Conservation (phyloP, 2,113 vertebrate genomes). For the Otocyon megalotis region DNA sequence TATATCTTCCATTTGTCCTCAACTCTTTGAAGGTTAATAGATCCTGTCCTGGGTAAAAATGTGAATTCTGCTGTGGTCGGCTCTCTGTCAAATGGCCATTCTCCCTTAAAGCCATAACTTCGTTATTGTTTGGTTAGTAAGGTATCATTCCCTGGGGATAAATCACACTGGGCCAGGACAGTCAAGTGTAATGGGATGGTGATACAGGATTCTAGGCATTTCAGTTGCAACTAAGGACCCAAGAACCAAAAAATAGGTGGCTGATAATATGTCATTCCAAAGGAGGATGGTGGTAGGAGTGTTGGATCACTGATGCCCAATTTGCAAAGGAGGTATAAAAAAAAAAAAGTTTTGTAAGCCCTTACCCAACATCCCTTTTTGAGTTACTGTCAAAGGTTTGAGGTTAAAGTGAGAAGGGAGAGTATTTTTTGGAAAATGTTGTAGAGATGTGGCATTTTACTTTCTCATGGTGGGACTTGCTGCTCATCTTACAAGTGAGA, state of each 20-base stretch:
- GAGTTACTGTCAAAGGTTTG: neutral
- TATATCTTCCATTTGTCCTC: neutral
- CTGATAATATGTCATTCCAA: neutral
- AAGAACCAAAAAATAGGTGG: neutral
- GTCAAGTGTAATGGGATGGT: neutral
- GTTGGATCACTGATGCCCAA: neutral
- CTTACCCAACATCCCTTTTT: neutral
- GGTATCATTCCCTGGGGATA: neutral
- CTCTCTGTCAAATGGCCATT: neutral
- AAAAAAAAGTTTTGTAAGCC: neutral
- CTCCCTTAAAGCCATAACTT: neutral
- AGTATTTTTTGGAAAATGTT: neutral
- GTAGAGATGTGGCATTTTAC: neutral
- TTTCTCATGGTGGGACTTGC: neutral
- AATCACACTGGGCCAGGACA: neutral
- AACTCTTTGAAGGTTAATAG: conserved; percentile 28
- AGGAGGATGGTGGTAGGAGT: neutral
- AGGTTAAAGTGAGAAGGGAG: neutral
- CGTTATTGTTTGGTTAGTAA: conserved; percentile 25
- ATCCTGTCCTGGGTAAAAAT: neutral
- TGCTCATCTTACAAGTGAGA: neutral
- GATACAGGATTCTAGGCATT: neutral
- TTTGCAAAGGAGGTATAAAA: neutral
- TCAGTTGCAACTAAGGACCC: neutral
- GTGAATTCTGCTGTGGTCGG: neutral